Conservation (phyloP, 2,797 vertebrate genomes). For the Limnodromus scolopaceus region DNA sequence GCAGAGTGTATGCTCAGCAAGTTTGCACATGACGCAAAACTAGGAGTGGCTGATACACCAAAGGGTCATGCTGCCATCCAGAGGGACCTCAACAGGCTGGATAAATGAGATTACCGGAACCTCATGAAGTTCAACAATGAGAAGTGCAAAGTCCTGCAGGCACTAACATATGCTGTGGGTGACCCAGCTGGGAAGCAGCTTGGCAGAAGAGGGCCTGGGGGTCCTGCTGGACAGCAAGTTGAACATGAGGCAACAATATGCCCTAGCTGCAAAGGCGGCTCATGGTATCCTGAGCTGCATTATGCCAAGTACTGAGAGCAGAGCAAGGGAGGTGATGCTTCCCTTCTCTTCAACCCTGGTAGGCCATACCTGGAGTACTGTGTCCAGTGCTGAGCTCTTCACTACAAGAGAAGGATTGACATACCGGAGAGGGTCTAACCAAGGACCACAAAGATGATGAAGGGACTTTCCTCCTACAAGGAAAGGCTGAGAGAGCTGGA, state of each 20-base stretch:
- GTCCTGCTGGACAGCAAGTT: rapidly evolving
- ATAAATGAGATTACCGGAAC: background rate
- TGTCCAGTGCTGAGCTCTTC: background rate
- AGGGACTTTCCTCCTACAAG: background rate
- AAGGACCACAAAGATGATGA: background rate
- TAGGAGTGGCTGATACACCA: background rate
- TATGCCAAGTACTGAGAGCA: background rate
- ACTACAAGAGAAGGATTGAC: background rate
- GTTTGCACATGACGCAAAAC: background rate
- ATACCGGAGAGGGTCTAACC: background rate
- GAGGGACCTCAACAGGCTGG: background rate
- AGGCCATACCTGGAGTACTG: background rate
- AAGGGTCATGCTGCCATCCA: background rate
- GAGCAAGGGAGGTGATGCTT: rapidly evolving
- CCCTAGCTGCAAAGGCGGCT: too few relatives aligned
- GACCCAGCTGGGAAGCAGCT: background rate
- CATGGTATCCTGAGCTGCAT: too few relatives aligned
- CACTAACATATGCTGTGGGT: rapidly evolving
- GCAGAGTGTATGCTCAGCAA: background rate
- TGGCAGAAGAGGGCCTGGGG: background rate
- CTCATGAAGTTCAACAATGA: background rate
- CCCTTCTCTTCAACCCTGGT: background rate
- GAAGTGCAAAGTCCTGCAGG: background rate
- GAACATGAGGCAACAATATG: background rate
- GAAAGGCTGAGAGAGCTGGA: background rate